Evolutionary conservation across 2,888 invertebrate species (phyloP).

Genomic region (Pelosia muscerda): DNA sequence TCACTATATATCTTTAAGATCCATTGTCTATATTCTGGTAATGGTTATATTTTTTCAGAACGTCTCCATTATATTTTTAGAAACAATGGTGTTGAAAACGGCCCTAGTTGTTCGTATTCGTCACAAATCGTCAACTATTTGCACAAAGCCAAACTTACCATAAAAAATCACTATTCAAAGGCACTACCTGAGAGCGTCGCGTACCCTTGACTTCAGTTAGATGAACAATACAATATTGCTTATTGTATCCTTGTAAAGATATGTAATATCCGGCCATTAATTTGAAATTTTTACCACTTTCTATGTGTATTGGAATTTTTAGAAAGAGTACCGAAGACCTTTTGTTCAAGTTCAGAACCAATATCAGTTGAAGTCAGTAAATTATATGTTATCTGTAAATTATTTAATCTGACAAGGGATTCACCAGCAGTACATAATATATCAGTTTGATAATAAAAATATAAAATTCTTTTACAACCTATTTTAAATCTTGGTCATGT

Average conservation of each 20-base stretch:
- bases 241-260: constrained; percentile 38
- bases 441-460: neutral
- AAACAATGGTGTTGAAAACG: neutral
- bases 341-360: neutral
- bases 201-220: constrained; percentile 40
- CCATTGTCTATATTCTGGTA: constrained; percentile 1
- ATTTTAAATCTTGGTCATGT: neutral
- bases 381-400: neutral
- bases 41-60: constrained; percentile 3
- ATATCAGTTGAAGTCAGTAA: neutral
- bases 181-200: constrained; percentile 45
- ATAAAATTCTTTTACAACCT: neutral
- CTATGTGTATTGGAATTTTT: neutral
- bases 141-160: constrained; percentile 30
- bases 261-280: constrained; percentile 28
- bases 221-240: constrained; percentile 30
- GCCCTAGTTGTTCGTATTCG: constrained; percentile 14
- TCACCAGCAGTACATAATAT: neutral
- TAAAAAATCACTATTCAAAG: constrained; percentile 39
- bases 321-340: neutral
- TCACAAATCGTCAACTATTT: constrained; percentile 18
- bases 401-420: neutral
- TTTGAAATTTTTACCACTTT: constrained; percentile 29
- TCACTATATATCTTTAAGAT: neutral
- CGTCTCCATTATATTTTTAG: neutral